A percentile compares a stretch with the other conserved stretches of the same genome.
phyloP scores from a whole-genome alignment of 2,888 invertebrate species.

The Cheilosia vulpina region DNA sequence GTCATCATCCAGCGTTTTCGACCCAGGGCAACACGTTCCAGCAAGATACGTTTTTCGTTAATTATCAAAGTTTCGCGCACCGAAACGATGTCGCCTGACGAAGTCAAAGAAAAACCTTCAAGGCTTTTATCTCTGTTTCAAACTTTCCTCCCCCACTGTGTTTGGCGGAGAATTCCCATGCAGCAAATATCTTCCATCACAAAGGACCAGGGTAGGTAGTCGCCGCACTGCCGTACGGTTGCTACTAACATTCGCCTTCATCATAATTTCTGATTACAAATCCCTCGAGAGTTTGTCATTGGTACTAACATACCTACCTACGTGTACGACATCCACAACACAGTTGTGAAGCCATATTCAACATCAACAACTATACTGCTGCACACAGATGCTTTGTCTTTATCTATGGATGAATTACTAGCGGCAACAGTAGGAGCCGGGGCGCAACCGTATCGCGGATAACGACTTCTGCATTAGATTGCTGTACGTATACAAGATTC shows the following conservation, averaged over 20 bases:
- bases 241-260: conserved; percentile 40
- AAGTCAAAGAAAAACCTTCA: background rate
- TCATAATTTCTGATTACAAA: conserved; percentile 73
- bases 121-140: background rate
- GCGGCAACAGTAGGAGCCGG: conserved; percentile 7
- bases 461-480: conserved; percentile 41
- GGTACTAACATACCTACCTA: conserved; percentile 51
- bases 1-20: too few species aligned
- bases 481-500: conserved; percentile 12
- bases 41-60: background rate
- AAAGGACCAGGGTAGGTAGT: background rate
- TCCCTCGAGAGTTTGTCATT: conserved; percentile 72
- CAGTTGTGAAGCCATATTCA: conserved; percentile 15
- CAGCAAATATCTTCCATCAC: conserved; percentile 26
- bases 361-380: conserved; percentile 1
- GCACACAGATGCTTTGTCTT: conserved; percentile 28
- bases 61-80: background rate
- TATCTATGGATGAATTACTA: conserved; percentile 52
- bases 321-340: conserved; percentile 19
- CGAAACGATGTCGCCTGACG: background rate
- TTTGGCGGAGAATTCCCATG: conserved; percentile 3
- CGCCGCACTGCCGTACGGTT: conserved; percentile 2
- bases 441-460: conserved; percentile 44
- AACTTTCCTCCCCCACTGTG: conserved; percentile 6
- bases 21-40: too few species aligned